phyloP scores from a whole-genome alignment of 2,113 vertebrate genomes.

The Microtus ochrogaster region DNA sequence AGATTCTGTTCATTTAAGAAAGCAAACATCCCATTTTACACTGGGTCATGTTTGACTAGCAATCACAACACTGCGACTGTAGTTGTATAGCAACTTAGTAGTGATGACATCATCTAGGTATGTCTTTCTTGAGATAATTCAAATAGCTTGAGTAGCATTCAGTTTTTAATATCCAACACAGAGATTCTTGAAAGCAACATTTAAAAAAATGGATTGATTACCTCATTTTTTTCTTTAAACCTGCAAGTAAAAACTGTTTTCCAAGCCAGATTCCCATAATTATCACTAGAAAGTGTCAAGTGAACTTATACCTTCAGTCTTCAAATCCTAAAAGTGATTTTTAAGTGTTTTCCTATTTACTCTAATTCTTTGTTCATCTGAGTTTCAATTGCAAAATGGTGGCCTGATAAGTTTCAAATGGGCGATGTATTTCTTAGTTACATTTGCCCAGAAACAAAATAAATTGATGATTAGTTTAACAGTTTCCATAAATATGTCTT shows the following conservation, averaged over 20 bases:
- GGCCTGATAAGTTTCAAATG: not conserved
- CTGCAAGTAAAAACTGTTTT: not conserved
- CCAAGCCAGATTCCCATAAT: not conserved
- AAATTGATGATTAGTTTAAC: slow-evolving; percentile 35
- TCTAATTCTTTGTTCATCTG: not conserved
- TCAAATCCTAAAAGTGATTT: not conserved
- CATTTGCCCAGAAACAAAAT: slow-evolving; percentile 45
- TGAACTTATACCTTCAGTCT: not conserved
- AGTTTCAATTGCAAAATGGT: not conserved
- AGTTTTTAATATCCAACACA: not conserved
- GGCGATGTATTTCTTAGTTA: not conserved
- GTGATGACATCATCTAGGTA: not conserved
- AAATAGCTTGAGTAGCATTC: not conserved
- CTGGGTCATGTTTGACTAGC: not conserved
- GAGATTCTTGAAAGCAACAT: not conserved
- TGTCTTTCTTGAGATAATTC: not conserved
- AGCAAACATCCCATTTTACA: not conserved
- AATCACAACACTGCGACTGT: not conserved
- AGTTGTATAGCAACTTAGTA: not conserved
- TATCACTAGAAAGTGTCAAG: not conserved
- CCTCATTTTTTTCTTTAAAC: not conserved
- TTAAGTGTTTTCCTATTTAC: not conserved
- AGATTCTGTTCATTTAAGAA: not conserved
- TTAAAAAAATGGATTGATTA: not conserved
- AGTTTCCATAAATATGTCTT: slow-evolving; percentile 35